Percentiles rank a stretch among this genome's conserved stretches.
Evolutionary conservation across 2,113 vertebrate genomes (phyloP).

Genomic region (Sclerurus mexicanus): DNA sequence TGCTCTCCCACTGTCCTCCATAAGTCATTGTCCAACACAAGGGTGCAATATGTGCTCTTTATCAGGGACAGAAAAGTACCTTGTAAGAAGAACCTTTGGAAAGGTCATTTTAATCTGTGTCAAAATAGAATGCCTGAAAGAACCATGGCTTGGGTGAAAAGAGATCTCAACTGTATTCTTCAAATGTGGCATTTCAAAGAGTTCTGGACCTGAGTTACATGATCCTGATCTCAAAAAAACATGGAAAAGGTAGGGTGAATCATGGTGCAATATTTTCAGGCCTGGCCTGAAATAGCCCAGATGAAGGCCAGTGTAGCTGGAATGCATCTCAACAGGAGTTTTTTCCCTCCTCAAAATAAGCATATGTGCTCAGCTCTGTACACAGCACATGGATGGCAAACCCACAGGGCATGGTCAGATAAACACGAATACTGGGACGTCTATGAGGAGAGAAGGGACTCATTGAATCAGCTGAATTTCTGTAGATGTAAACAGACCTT

Average conservation of each 20-base stretch:
- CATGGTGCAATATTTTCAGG: not conserved
- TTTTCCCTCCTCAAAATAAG: not conserved
- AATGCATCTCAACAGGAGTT: not conserved
- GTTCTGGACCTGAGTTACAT: not conserved
- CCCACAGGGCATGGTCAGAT: not conserved
- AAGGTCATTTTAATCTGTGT: not conserved
- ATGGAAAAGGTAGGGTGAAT: not conserved
- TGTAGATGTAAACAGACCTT: not conserved
- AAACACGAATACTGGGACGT: not conserved
- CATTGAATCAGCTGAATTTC: slow-evolving; percentile 7
- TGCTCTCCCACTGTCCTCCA: not conserved
- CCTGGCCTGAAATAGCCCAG: not conserved
- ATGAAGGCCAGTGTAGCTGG: not conserved
- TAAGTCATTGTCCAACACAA: not conserved
- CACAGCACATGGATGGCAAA: not conserved
- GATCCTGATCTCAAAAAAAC: not conserved
- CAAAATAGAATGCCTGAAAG: not conserved
- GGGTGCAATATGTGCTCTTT: not conserved
- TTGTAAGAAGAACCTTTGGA: not conserved
- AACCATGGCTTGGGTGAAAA: fast-evolving
- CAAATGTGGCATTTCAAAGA: not conserved
- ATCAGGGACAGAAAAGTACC: not conserved
- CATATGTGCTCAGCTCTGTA: not conserved
- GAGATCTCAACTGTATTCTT: not conserved
- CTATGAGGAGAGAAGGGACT: slow-evolving; percentile 12